Percentiles rank a stretch among this genome's conserved stretches.
Conservation (phyloP, 1,140 invertebrate species). For the Tetranychus urticae region DNA sequence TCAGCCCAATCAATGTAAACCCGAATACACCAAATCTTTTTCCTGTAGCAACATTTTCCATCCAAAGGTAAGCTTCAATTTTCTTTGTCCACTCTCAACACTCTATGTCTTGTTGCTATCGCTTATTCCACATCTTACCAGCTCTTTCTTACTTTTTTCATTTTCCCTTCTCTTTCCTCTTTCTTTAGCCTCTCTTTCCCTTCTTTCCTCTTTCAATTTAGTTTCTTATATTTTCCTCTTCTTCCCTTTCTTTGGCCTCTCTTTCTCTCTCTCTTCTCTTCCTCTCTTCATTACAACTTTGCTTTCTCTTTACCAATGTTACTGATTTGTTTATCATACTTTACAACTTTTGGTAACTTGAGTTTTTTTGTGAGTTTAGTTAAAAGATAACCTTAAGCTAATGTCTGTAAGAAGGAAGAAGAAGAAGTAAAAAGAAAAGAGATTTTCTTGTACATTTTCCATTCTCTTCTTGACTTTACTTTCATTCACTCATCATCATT, state of each 20-base stretch:
- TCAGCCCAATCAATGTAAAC: neutral
- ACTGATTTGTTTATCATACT: neutral
- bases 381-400: neutral
- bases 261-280: neutral
- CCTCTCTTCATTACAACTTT: neutral
- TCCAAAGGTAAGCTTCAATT: too few species aligned
- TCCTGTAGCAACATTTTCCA: too few species aligned
- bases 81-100: too few species aligned
- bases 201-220: neutral
- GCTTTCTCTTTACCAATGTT: neutral
- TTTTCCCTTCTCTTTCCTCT: neutral
- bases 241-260: neutral
- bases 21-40: neutral
- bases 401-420: neutral
- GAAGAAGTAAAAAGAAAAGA: too few species aligned
- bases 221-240: neutral
- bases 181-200: neutral
- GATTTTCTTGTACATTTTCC: too few species aligned
- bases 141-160: neutral
- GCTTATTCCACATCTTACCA: neutral
- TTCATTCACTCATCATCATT: neutral
- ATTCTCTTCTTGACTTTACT: neutral
- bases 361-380: neutral
- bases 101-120: too few species aligned
- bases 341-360: neutral